phyloP scores from a whole-genome alignment of 2,888 invertebrate species.

The Idaea straminata region DNA sequence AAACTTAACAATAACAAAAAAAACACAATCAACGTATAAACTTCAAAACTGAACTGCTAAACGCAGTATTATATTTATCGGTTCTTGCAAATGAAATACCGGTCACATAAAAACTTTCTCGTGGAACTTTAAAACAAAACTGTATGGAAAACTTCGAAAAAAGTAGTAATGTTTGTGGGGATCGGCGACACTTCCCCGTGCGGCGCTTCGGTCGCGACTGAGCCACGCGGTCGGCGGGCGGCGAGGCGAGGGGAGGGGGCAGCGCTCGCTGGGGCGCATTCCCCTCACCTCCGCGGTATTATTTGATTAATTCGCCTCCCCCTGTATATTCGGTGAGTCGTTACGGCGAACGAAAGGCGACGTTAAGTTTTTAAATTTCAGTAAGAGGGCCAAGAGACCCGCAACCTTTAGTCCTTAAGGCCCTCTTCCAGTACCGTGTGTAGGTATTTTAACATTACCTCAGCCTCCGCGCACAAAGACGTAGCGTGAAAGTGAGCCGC shows the following conservation, averaged over 20 bases:
- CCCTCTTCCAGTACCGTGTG: too few relatives aligned
- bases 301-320: constrained; percentile 81
- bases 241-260: constrained; percentile 41
- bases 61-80: constrained; percentile 60
- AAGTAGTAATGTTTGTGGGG: constrained; percentile 70
- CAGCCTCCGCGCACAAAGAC: too few relatives aligned
- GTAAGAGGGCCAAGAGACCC: constrained; percentile 72
- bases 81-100: constrained; percentile 61
- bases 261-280: constrained; percentile 39
- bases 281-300: constrained; percentile 74
- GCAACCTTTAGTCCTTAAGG: constrained; percentile 79
- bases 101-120: constrained; percentile 70
- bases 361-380: constrained; percentile 78
- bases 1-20: constrained; percentile 79
- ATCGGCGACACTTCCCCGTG: constrained; percentile 71
- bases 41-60: constrained; percentile 68
- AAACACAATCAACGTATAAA: constrained; percentile 75
- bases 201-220: constrained; percentile 75
- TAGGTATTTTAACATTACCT: too few relatives aligned
- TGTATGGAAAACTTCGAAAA: constrained; percentile 76
- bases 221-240: constrained; percentile 71
- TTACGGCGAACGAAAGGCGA: constrained; percentile 65
- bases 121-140: constrained; percentile 76
- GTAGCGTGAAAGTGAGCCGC: too few relatives aligned
- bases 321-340: constrained; percentile 77